Conservation (phyloP, 1,140 invertebrate species). For the Vanessa atalanta region DNA sequence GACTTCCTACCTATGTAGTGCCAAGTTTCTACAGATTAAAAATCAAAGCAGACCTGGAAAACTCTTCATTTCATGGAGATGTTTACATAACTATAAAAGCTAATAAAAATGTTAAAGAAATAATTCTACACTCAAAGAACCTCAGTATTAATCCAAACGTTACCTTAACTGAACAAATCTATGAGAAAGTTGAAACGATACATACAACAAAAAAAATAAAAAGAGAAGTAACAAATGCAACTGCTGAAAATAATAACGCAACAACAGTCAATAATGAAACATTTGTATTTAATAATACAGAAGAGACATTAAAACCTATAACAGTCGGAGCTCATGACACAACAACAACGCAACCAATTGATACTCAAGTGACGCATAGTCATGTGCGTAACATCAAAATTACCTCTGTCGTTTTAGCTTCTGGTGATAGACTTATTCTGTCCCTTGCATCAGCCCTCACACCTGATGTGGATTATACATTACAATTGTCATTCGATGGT, state of each 20-base stretch:
- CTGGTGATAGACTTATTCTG: slow-evolving; percentile 62
- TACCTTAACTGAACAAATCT: slow-evolving; percentile 73
- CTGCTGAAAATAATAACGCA: slow-evolving; percentile 13
- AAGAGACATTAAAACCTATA: neutral
- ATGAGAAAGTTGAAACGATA: slow-evolving; percentile 63
- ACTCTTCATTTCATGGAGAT: slow-evolving; percentile 83
- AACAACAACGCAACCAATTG: slow-evolving; percentile 25
- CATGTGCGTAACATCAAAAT: slow-evolving; percentile 64
- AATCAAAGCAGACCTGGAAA: slow-evolving; percentile 82
- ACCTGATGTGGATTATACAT: slow-evolving; percentile 65
- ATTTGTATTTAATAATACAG: neutral
- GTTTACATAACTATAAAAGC: slow-evolving; percentile 82
- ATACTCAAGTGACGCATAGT: slow-evolving; percentile 67
- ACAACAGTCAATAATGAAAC: slow-evolving; percentile 19
- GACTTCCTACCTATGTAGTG: slow-evolving; percentile 82
- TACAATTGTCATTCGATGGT: slow-evolving; percentile 81
- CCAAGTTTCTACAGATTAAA: slow-evolving; percentile 87
- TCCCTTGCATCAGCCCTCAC: slow-evolving; percentile 57
- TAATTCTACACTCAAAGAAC: slow-evolving; percentile 86
- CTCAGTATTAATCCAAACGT: slow-evolving; percentile 79
- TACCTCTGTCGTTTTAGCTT: slow-evolving; percentile 47
- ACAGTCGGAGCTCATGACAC: neutral
- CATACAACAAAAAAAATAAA: slow-evolving; percentile 47
- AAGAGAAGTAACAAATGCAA: slow-evolving; percentile 38
- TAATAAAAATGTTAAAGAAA: slow-evolving; percentile 62